phyloP scores from a whole-genome alignment of 2,113 vertebrate species.

The Lasiurus borealis region DNA sequence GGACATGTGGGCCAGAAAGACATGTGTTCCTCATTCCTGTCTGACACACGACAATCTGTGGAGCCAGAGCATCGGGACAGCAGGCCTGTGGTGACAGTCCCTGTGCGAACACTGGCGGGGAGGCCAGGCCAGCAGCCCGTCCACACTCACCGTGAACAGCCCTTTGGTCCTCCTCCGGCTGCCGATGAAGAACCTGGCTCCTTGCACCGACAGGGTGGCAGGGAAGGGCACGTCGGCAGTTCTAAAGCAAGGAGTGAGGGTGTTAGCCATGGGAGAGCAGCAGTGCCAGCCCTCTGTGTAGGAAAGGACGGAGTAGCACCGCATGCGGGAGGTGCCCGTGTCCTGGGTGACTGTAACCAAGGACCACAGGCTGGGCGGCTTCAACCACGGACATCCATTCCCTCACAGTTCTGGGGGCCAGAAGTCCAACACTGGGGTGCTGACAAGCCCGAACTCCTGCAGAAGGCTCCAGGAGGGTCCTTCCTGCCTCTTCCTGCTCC shows the following conservation, averaged over 20 bases:
- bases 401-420: background rate
- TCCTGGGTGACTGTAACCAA: fast-evolving
- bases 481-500: no score
- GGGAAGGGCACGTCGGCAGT: slow-evolving; percentile 90
- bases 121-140: background rate
- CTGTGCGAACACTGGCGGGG: background rate
- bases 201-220: slow-evolving; percentile 87
- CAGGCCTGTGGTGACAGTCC: background rate
- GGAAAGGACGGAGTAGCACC: fast-evolving
- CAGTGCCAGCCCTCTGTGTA: fast-evolving
- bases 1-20: background rate
- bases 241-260: slow-evolving; percentile 78
- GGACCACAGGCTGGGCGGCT: fast-evolving
- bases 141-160: slow-evolving; percentile 90
- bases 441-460: fast-evolving
- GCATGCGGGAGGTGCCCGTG: fast-evolving
- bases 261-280: background rate
- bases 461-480: fast-evolving
- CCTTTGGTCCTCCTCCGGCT: slow-evolving; percentile 92
- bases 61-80: fast-evolving
- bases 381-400: fast-evolving
- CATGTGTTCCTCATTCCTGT: fast-evolving
- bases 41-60: background rate
- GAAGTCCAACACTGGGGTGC: background rate
- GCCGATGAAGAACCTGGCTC: slow-evolving; percentile 93